A percentile compares a stretch with the other conserved stretches of the same genome.
phyloP scores from a whole-genome alignment of 2,888 invertebrate genomes.

The Dasypolia templi region DNA sequence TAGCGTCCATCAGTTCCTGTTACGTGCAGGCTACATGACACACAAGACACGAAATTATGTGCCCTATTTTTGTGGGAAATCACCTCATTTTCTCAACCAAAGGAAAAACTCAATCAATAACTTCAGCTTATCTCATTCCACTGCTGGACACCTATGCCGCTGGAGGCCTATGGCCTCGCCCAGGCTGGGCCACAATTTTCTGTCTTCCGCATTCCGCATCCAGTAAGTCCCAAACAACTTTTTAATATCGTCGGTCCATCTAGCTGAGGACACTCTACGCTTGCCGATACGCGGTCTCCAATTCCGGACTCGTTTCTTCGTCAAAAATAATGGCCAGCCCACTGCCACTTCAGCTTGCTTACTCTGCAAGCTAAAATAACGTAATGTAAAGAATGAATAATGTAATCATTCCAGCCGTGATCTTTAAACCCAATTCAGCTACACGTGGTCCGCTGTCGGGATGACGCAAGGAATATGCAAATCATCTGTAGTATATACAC shows the following conservation, averaged over 20 bases:
- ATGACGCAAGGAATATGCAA: conserved; percentile 37
- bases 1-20: background rate
- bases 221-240: background rate
- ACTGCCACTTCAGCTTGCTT: background rate
- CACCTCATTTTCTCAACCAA: background rate
- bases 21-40: background rate
- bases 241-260: background rate
- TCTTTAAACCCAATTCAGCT: conserved; percentile 41
- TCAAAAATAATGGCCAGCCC: background rate
- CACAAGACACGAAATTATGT: background rate
- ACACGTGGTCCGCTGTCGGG: conserved; percentile 23
- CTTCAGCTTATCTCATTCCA: background rate
- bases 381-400: conserved; percentile 14
- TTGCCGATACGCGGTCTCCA: background rate
- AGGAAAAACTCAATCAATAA: background rate
- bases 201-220: background rate
- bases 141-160: too few species aligned
- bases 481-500: conserved; percentile 13
- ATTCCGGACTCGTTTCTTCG: background rate
- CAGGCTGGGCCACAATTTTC: background rate
- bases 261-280: background rate
- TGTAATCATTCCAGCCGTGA: conserved; percentile 29
- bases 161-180: too few species aligned
- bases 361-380: background rate
- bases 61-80: background rate